phyloP scores from a whole-genome alignment of 2,888 invertebrate genomes.

The Philhelius pedissequus region DNA sequence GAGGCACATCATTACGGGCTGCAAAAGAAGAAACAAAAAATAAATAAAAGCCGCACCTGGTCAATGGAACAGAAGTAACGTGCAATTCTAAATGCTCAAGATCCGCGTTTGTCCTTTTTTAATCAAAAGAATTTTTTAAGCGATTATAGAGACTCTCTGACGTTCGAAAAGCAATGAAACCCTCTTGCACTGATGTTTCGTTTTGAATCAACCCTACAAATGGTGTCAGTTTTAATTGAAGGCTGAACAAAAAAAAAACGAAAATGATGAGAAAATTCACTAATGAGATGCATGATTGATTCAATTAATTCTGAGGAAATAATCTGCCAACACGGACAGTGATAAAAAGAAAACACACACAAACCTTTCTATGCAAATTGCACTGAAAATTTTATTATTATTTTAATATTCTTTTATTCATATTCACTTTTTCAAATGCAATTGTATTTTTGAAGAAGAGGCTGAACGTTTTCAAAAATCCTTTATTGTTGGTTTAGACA shows the following conservation, averaged over 20 bases:
- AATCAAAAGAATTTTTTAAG: constrained; percentile 36
- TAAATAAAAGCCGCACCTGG: constrained; percentile 10
- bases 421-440: neutral
- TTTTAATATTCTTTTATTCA: neutral
- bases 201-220: constrained; percentile 19
- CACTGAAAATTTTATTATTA: neutral
- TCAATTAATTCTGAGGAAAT: constrained; percentile 11
- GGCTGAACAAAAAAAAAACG: neutral
- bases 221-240: constrained; percentile 49
- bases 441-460: neutral
- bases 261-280: neutral
- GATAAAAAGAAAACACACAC: neutral
- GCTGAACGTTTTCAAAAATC: too few relatives aligned
- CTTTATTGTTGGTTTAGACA: too few relatives aligned
- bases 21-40: neutral
- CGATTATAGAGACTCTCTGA: neutral
- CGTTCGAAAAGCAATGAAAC: neutral
- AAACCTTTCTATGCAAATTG: neutral
- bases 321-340: neutral
- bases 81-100: constrained; percentile 54
- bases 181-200: neutral
- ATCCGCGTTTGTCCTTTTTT: constrained; percentile 31
- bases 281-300: constrained; percentile 23
- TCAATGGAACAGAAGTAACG: constrained; percentile 41
- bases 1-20: constrained; percentile 36